These are phyloP conservation scores for Stomatorhinus walkeri DNA, from an alignment of 2,797 vertebrate species.

Conservation along the genomic window DNA sequence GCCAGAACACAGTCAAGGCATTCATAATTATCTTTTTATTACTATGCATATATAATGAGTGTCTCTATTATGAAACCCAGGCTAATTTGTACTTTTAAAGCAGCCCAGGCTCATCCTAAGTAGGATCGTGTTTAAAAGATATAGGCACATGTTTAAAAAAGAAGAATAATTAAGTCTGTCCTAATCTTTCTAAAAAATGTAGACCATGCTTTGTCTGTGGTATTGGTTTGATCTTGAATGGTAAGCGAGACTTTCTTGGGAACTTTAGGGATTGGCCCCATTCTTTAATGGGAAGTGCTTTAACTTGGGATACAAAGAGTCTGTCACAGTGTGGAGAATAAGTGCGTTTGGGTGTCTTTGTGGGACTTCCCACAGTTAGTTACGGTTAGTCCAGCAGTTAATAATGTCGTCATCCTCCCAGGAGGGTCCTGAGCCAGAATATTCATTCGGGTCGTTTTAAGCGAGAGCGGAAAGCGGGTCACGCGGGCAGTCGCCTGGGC, in stretches of 20 bases:
- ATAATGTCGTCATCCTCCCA: background rate
- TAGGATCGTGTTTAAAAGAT: constrained; percentile 45
- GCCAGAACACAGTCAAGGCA: constrained; percentile 56
- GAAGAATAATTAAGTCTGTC: constrained; percentile 14
- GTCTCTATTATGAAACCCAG: constrained; percentile 58
- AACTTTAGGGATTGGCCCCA: background rate
- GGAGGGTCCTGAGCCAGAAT: background rate
- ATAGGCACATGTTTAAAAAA: constrained; percentile 15
- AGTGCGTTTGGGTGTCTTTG: background rate
- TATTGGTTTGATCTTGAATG: constrained; percentile 27
- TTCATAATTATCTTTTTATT: constrained; percentile 66
- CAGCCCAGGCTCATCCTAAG: constrained; percentile 39
- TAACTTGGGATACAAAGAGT: background rate
- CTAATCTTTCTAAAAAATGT: constrained; percentile 40
- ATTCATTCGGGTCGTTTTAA: background rate
- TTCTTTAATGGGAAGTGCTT: background rate
- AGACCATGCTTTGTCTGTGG: constrained; percentile 26
- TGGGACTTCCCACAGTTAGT: background rate
- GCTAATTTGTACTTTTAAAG: constrained; percentile 51
- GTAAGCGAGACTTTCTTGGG: background rate
- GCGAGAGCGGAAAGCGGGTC: background rate
- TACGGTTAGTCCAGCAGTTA: background rate
- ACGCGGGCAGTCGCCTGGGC: background rate
- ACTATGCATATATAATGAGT: constrained; percentile 59
- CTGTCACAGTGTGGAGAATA: background rate